phyloP scores from a whole-genome alignment of 2,888 invertebrate genomes.

The Folsomia manolachei region DNA sequence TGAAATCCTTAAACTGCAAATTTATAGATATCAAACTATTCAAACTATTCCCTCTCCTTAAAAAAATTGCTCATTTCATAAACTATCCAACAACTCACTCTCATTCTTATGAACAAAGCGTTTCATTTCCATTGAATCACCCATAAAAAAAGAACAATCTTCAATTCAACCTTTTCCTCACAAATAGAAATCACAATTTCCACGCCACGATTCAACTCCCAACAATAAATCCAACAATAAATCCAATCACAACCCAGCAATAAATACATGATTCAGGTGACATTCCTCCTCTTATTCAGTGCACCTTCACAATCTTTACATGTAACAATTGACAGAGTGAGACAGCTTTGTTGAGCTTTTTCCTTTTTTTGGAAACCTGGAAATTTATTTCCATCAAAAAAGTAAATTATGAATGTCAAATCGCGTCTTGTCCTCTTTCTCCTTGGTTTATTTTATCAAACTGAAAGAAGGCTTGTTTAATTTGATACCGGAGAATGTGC shows the following conservation, averaged over 20 bases:
- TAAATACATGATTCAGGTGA: not conserved
- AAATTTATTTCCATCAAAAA: not conserved
- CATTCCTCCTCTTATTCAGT: not conserved
- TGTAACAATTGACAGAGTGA: not conserved
- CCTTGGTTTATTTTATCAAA: too few species aligned
- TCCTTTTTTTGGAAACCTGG: not conserved
- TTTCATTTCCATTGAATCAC: too few species aligned
- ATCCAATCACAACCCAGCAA: not conserved
- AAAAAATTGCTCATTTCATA: too few species aligned
- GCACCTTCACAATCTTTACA: not conserved
- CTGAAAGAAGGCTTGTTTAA: not conserved
- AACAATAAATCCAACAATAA: not conserved
- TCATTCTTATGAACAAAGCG: too few species aligned
- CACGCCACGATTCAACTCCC: not conserved
- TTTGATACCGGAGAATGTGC: not conserved
- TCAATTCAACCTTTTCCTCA: not conserved
- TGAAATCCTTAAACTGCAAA: too few species aligned
- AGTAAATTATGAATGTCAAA: not conserved
- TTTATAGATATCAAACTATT: too few species aligned
- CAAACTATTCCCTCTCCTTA: too few species aligned
- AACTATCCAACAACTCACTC: too few species aligned
- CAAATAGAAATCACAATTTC: not conserved
- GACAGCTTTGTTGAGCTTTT: not conserved
- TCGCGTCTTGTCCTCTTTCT: not conserved
- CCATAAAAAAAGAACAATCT: too few species aligned